These are phyloP conservation scores for Metallyticus violacea DNA, from an alignment of 2,888 invertebrate species.

Conservation along the genomic window DNA sequence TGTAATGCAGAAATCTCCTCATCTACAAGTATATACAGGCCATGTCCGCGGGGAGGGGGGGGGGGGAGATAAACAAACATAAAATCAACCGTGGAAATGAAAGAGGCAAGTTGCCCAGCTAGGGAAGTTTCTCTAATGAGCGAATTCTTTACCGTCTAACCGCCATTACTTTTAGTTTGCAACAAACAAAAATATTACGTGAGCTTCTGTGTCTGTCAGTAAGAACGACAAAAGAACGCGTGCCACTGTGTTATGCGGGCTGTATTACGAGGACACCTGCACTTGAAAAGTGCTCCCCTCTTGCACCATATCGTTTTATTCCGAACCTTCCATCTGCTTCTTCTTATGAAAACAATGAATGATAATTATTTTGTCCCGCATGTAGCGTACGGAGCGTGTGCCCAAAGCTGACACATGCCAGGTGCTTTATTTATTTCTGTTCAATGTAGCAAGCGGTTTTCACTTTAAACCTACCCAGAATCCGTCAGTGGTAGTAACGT, in stretches of 20 bases:
- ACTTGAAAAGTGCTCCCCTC: not conserved
- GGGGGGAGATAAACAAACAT: too few species aligned
- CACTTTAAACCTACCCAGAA: not conserved
- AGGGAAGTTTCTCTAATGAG: not conserved
- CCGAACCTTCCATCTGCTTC: not conserved
- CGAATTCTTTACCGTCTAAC: not conserved
- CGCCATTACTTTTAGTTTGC: not conserved
- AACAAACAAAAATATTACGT: not conserved
- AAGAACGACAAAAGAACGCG: not conserved
- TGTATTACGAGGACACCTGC: not conserved
- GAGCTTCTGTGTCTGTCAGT: not conserved
- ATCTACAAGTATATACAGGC: too few species aligned
- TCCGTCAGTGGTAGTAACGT: not conserved
- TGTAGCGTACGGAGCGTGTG: not conserved
- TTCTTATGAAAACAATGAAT: slow-evolving; percentile 5
- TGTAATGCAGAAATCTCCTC: too few species aligned
- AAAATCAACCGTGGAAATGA: not conserved
- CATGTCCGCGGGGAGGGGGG: too few species aligned
- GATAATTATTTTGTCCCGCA: slow-evolving; percentile 16
- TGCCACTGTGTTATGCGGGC: not conserved
- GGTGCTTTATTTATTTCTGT: not conserved
- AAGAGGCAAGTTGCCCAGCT: not conserved
- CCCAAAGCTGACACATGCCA: not conserved
- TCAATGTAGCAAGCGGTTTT: not conserved
- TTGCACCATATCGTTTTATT: not conserved